Percentiles rank a stretch among this genome's conserved stretches.
phyloP scores from a whole-genome alignment of 2,888 invertebrate species.

The Tenthredo mesomela region DNA sequence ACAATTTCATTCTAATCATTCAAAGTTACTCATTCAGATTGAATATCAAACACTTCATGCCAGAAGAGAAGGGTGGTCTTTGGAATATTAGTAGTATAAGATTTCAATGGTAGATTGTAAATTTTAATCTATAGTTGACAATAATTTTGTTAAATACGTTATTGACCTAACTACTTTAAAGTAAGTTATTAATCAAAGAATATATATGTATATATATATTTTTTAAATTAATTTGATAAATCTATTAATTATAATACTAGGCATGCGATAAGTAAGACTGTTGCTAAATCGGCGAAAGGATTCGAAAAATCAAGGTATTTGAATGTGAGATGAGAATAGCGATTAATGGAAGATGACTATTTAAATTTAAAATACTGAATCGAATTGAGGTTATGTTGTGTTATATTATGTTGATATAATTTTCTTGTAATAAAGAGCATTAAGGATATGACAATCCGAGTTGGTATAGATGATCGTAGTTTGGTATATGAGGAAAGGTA shows the following conservation, averaged over 20 bases:
- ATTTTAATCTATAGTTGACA: too few relatives aligned
- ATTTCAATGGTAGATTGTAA: not conserved
- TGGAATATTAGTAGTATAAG: not conserved
- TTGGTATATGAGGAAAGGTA: not conserved
- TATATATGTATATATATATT: not conserved
- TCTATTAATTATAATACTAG: not conserved
- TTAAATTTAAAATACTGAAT: conserved; percentile 6
- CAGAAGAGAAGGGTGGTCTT: not conserved
- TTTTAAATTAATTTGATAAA: not conserved
- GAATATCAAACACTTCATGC: not conserved
- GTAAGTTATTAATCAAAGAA: not conserved
- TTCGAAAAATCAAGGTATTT: not conserved
- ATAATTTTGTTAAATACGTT: not conserved
- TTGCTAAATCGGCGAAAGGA: not conserved
- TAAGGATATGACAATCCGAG: not conserved
- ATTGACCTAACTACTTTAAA: not conserved
- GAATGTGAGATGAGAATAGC: not conserved
- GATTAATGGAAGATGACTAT: conserved; percentile 1
- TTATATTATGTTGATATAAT: not conserved
- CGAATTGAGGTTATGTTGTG: not conserved
- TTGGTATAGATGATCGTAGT: not conserved
- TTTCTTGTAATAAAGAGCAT: not conserved
- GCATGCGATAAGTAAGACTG: not conserved
- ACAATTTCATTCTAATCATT: too few relatives aligned
- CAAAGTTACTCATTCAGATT: not conserved